Base-by-base conservation (phyloP, 1,140 invertebrate genomes). In the Platorchestia sp. region DNA sequence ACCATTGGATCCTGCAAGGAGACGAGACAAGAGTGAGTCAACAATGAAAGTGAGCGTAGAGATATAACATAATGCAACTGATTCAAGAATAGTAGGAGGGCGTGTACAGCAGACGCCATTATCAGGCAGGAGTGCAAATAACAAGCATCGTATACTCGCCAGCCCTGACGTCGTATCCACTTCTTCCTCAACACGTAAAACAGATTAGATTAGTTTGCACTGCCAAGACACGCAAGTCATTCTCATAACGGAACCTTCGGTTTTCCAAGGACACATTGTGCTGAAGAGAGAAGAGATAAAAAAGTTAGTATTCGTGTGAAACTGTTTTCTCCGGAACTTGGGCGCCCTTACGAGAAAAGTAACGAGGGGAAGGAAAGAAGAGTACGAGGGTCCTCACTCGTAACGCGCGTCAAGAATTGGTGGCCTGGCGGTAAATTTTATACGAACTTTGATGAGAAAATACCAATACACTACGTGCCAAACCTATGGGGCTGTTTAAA, bases 1-100 rank as follows among this genome's bases (percentile, higher is more conserved):
- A 93, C 91, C 91, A 93, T 93, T 93, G 43, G 91, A 36, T 93
- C 91, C 91, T 93, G 91, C 19, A 93, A 93, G 91, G 40, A 93
- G 45, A 93, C 36, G 40, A 47, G 40, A 45, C 45, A 45, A 47
- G 6, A 93, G 27, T 93, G 40, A 93, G 43, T 45, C 43, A 93
- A 47, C 3, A 45, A 89, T 36, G 87, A 89, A 42, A 41, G 87
- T 27, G 41, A 42, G 27, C 7, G 87, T 5, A 42, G 87, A 42
- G 43, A 7, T 42, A 89, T 16, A 42, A 42, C 42, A 42, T 89
- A 5, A 14, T 42, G 5, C 87, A 89, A 44, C 43, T 14, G n/a
- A 43, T 86, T 7, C n/a, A 89, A 42, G 41, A 89, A 89, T 27
- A 89, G 87, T 89, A 41, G 7, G 41, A 5, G 27, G 87, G 87